These are phyloP conservation scores for Cydia pomonella DNA, from an alignment of 1,140 invertebrate species.

Conservation along the genomic window DNA sequence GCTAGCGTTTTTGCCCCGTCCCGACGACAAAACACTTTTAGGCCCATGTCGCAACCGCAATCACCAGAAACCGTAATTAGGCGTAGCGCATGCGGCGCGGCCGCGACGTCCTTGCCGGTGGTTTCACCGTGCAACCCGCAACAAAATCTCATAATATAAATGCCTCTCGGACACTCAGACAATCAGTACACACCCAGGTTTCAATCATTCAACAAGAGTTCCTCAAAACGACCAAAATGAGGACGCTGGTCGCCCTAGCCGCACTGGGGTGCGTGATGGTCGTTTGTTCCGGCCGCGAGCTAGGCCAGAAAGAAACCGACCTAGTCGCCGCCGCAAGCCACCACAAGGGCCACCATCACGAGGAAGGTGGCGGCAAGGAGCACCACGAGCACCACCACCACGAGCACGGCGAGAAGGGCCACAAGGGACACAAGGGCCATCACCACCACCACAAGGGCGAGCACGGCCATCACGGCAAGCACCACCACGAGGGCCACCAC, in stretches of 20 bases:
- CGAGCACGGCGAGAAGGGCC: slow-evolving; percentile 81
- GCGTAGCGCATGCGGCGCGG: slow-evolving; percentile 58
- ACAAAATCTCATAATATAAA: slow-evolving; percentile 71
- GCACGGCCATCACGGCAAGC: slow-evolving; percentile 85
- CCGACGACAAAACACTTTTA: slow-evolving; percentile 36
- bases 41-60: slow-evolving; percentile 59
- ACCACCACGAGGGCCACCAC: slow-evolving; percentile 84
- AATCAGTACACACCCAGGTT: slow-evolving; percentile 64
- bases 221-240: slow-evolving; percentile 52
- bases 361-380: slow-evolving; percentile 80
- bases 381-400: slow-evolving; percentile 81
- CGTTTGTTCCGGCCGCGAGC: slow-evolving; percentile 57
- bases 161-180: slow-evolving; percentile 51
- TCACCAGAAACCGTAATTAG: slow-evolving; percentile 54
- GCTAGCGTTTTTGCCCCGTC: neutral
- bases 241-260: slow-evolving; percentile 68
- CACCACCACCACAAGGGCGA: slow-evolving; percentile 85
- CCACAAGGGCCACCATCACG: slow-evolving; percentile 72
- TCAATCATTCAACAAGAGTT: slow-evolving; percentile 59
- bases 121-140: slow-evolving; percentile 74
- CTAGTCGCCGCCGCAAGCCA: slow-evolving; percentile 78
- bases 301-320: slow-evolving; percentile 59
- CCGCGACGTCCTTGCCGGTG: slow-evolving; percentile 70
- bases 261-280: slow-evolving; percentile 62
- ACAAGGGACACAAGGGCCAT: slow-evolving; percentile 82